Base-by-base conservation (phyloP, 64 coral and sea anemone genomes). In the Montipora sp. region DNA sequence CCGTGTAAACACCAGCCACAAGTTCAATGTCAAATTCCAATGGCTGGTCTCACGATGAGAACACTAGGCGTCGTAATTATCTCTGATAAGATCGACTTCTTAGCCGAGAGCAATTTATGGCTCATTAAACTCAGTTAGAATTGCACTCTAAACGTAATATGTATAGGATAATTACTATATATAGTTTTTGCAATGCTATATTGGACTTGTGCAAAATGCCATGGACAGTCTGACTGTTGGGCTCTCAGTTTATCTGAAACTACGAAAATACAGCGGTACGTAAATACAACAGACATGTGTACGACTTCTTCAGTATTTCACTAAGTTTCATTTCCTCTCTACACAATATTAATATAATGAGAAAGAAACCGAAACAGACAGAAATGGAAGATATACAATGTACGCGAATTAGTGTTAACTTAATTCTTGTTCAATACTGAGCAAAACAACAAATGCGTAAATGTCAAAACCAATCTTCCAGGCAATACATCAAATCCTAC, bases 51-150 rank as follows among this genome's bases (percentile, higher is more conserved):
- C 63, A 19, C 8, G 3, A 8, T 10, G 8, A 10, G 48, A 46
- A 22, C 47, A 50, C 20, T 47, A 85, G 59, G 44, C 46, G 8
- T 85, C 18, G 9, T 14, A 85, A 85, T n/a, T 85, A 71, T 68
- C n/a, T 63, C 7, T 20, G 82, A 85, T 85, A 85, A 85, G 7
- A 85, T 85, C 82, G 68, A 61, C 9, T 8, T 48, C 3, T 44
- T 50, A 21, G 19, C 46, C 61, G 7, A 21, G 45, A 50, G 63
- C 47, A 85, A 72, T 71, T 71, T 85, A 72, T n/a, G 49, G 82
- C 82, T 85, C 65, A 85, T 85, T 85, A 72, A 72, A 63, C 24
- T 51, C 68, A 68, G 81, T 12, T 69, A 43, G 66, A 43, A 21
- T 71, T 15, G 66, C 79, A 21, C 27, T 85, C 63, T 85, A 48